Evolutionary conservation across 2,888 invertebrate species (phyloP), one percentile per base, ranked within the genome.

Genomic region (Heliconius charithonia): DNA sequence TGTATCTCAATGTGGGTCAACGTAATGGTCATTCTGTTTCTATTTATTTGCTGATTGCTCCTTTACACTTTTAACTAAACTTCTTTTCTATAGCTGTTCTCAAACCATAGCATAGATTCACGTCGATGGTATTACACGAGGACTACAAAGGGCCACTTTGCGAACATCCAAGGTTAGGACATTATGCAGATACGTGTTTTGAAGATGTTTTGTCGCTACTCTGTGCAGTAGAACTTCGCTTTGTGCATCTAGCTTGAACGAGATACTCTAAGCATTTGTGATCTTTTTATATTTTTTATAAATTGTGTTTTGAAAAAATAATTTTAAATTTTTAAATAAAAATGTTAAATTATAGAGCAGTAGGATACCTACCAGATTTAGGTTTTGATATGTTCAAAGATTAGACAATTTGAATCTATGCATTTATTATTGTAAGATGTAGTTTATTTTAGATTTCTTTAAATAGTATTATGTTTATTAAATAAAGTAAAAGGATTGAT

Each of bases 371-470:
- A 62, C 32, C 37, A 41, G n/a, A 13, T 41, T 41, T 45, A 65
- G 45, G 65, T 45, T 63, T 63, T 63, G 22, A 74, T 63, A 16
- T 62, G 37, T 63, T 41, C 27, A 63, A 41, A 67, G 37, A 63
- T 63, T 37, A 74, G 63, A 41, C 63, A 27, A 27, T 63, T 74
- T 77, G 41, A 56, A 72, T 75, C 51, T 73, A 74, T 74, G 80
- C 80, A 80, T 80, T 80, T 80, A 80, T 80, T 80, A 80, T 78
- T 78, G 70, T 80, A 78, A 78, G 78, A 70, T 16, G n/a, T 77
- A 74, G 63, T 45, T 45, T 78, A 78, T 74, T 73, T 67, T 73
- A 67, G 37, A 67, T 59, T 56, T 25, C 16, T 62, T 77, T 41
- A 73, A 72, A 67, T 59, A 67, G 65, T 66, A 73, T 66, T 66